phyloP scores from a whole-genome alignment of 2,797 vertebrate species.

The Gymnodraco acuticeps region DNA sequence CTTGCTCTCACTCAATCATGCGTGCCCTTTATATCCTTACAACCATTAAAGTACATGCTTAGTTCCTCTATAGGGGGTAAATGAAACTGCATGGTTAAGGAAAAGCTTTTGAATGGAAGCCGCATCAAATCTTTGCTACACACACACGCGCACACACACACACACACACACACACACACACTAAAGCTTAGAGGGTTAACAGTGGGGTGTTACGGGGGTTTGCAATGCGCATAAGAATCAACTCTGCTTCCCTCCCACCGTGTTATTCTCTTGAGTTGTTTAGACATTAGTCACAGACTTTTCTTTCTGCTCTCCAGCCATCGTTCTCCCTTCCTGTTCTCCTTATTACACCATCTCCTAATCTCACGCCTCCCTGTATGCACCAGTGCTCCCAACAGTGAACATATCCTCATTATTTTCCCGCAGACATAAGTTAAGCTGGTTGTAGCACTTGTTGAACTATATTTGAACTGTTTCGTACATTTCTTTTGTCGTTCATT shows the following conservation, averaged over 20 bases:
- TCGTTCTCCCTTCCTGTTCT: constrained; percentile 68
- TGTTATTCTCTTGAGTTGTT: constrained; percentile 76
- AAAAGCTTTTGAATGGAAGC: constrained; percentile 59
- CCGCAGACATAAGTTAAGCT: constrained; percentile 26
- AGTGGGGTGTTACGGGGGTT: constrained; percentile 76
- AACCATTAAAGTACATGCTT: constrained; percentile 57
- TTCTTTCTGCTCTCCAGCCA: constrained; percentile 60
- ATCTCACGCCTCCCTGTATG: constrained; percentile 65
- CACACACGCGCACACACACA: constrained; percentile 20
- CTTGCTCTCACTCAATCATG: constrained; percentile 35
- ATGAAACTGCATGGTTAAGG: constrained; percentile 74
- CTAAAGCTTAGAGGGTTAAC: constrained; percentile 66
- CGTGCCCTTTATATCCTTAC: constrained; percentile 41
- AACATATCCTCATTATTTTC: constrained; percentile 53
- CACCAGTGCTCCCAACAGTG: constrained; percentile 38
- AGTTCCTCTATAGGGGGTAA: constrained; percentile 73
- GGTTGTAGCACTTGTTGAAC: constrained; percentile 41
- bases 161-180: constrained; percentile 36
- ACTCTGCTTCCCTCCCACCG: constrained; percentile 65
- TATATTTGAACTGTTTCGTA: constrained; percentile 28
- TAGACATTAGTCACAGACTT: constrained; percentile 78
- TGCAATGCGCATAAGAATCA: constrained; percentile 80
- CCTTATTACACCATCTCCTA: constrained; percentile 69
- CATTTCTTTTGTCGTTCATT: constrained; percentile 6
- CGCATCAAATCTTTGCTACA: constrained; percentile 45